phyloP scores from a whole-genome alignment of 2,113 vertebrate genomes.

The Taurulus bubalis region DNA sequence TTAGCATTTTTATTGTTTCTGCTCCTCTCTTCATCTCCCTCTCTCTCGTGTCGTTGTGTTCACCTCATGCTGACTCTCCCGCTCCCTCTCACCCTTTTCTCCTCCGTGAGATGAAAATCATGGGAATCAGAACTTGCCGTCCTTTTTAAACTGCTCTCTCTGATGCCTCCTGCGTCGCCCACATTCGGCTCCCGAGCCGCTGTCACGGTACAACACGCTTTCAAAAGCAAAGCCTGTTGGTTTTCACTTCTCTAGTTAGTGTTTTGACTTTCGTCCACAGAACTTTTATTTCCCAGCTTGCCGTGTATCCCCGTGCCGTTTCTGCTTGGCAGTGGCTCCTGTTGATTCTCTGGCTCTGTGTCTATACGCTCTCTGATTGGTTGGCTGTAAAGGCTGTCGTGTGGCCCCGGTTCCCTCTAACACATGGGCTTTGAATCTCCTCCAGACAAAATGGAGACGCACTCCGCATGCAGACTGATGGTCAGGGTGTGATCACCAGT shows the following conservation, averaged over 20 bases:
- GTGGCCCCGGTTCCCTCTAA: conserved; percentile 11
- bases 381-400: conserved; percentile 19
- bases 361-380: conserved; percentile 38
- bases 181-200: conserved; percentile 19
- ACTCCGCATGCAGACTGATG: not conserved
- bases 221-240: conserved; percentile 52
- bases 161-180: conserved; percentile 44
- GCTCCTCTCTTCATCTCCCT: conserved; percentile 16
- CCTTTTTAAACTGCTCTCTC: conserved; percentile 40
- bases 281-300: conserved; percentile 20
- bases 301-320: not conserved
- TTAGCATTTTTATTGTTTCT: conserved; percentile 81
- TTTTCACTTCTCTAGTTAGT: conserved; percentile 31
- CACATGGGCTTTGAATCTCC: conserved; percentile 27
- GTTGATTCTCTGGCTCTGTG: conserved; percentile 21
- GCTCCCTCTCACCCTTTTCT: conserved; percentile 21
- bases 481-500: not conserved
- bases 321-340: conserved; percentile 17
- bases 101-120: conserved; percentile 49
- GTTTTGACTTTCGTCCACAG: conserved; percentile 32
- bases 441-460: conserved; percentile 31
- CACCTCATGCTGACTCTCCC: conserved; percentile 25
- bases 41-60: conserved; percentile 24
- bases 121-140: conserved; percentile 46
- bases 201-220: conserved; percentile 26